Conservation (phyloP, 1,140 invertebrate genomes). For the Polypedilum vanderplanki region DNA sequence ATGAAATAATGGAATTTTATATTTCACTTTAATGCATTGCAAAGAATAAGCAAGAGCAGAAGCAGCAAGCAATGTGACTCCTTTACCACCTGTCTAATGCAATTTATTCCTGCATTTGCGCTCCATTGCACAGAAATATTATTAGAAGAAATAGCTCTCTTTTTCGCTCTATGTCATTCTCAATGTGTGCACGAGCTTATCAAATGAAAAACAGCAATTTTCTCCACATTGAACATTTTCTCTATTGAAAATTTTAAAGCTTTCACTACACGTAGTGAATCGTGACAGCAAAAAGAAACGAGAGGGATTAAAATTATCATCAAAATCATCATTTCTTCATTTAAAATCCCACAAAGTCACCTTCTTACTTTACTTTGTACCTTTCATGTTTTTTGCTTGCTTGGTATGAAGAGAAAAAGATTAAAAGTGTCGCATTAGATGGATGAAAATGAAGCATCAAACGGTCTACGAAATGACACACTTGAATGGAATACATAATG, state of each 20-base stretch:
- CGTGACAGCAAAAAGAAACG: too few species aligned
- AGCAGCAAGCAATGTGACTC: background rate
- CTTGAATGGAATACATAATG: slow-evolving; percentile 12
- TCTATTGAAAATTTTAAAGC: too few species aligned
- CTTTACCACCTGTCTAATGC: slow-evolving; percentile 1
- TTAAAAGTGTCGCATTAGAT: slow-evolving; percentile 17
- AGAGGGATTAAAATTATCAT: too few species aligned
- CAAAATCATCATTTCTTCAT: background rate
- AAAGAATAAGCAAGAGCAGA: background rate
- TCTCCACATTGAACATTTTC: too few species aligned
- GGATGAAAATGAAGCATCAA: slow-evolving; percentile 2
- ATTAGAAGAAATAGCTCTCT: background rate
- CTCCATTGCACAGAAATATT: background rate
- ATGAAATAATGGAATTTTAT: slow-evolving; percentile 1
- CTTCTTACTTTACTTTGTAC: background rate
- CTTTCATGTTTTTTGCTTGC: background rate
- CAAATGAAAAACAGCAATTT: background rate
- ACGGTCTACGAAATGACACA: slow-evolving; percentile 4
- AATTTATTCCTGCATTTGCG: background rate
- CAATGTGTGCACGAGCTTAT: background rate
- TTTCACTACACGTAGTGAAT: too few species aligned
- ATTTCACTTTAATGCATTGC: background rate
- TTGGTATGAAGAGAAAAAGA: background rate
- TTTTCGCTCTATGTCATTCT: background rate
- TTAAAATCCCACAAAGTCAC: background rate